Base-by-base conservation (phyloP, 1,140 invertebrate genomes). In the Diabrotica virgifera region DNA sequence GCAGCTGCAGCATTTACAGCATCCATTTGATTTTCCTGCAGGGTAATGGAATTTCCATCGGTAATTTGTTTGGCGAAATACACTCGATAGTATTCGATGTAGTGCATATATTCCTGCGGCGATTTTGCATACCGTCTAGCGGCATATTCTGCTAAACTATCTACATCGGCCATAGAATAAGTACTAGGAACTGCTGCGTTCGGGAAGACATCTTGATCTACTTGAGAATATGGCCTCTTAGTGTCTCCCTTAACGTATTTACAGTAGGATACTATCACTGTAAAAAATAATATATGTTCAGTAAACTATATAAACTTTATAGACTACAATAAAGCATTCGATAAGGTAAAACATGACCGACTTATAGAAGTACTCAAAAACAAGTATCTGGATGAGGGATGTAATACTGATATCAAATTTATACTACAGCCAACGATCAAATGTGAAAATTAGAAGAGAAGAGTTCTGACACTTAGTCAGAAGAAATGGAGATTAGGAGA, bases 1-100 rank as follows among this genome's bases (percentile, higher is more conserved):
- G 93, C 93, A 6, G 94, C 93, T 5, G 93, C 93, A 4, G 93
- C 91, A 81, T 95, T 95, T 0, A 89, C 90, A 10, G 88, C 81
- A 62, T 79, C 80, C 58, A 86, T 81, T 69, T 83, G 86, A 76
- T 85, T 85, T n/a, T 84, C 76, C 10, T 84, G 80, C 10, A 85
- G 74, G 36, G 83, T 84, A 13, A 81, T 85, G 6, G 79, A 80
- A 62, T 81, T 79, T 3, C 85, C 87, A 59, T 86, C 85, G 57
- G 80, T 82, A 66, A 90, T 87, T 73, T 91, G 88, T 72, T 88
- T 87, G 40, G 86, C 83, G 77, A 93, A 95, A 78, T 94, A 95
- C 59, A 90, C 84, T 5, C 87, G 87, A 72, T 95, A 95, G 79
- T 95, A 92, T 73, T 87, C 82, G 11, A 89, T 79, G 75, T 90